Conservation (phyloP, 2,113 vertebrate species). For the Suricata suricatta region DNA sequence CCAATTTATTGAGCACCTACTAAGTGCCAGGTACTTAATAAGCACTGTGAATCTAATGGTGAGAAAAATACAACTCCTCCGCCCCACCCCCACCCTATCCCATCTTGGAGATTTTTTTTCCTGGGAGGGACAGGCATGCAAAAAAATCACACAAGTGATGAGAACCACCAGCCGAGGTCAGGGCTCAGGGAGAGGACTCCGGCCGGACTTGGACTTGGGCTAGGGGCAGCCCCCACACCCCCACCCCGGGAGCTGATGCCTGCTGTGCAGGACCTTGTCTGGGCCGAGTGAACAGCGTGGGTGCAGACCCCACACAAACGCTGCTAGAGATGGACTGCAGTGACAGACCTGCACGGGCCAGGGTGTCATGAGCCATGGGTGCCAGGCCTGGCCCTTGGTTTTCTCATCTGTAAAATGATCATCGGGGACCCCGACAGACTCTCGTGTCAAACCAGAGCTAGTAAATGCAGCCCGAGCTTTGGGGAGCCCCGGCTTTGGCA, state of each 20-base stretch:
- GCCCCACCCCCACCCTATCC: no score
- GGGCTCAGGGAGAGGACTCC: neutral
- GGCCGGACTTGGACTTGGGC: neutral
- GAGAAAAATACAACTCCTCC: neutral
- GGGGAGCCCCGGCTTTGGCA: neutral
- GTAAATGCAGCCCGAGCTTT: neutral
- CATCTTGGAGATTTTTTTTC: neutral
- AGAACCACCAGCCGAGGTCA: neutral
- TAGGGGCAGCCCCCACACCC: neutral
- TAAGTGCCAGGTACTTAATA: neutral
- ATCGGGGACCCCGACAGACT: neutral
- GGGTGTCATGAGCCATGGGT: neutral
- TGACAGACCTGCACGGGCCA: neutral
- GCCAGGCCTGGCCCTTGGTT: neutral
- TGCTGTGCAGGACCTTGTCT: neutral
- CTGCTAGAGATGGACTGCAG: neutral
- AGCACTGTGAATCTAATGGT: neutral
- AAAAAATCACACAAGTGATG: accelerated
- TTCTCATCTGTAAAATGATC: neutral
- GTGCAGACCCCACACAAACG: neutral
- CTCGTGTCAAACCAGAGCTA: neutral
- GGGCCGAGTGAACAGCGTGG: neutral
- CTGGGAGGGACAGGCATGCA: neutral
- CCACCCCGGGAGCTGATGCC: accelerated
- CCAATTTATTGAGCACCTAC: neutral